Percentiles rank a stretch among this genome's conserved stretches.
Evolutionary conservation across 2,113 vertebrate species (phyloP).

Genomic region (Nyctereutes procyonoides): DNA sequence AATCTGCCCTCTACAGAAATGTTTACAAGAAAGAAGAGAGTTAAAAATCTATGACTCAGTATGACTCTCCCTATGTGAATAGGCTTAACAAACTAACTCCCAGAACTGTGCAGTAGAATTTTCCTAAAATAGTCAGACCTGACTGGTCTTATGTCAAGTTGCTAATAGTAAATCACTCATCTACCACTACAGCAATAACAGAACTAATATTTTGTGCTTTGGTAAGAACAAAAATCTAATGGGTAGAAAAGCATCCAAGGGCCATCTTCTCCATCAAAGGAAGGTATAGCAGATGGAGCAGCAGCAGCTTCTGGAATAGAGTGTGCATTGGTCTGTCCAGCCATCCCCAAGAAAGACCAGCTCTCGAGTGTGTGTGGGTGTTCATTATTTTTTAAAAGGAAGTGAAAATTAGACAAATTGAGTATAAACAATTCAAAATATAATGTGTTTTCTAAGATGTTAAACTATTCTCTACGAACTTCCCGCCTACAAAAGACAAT

Average conservation of each 20-base stretch:
- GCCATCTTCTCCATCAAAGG: not conserved
- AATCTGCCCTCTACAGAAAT: not conserved
- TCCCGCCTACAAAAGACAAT: not conserved
- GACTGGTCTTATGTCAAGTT: not conserved
- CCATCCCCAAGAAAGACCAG: not conserved
- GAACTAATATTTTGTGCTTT: slow-evolving; percentile 32
- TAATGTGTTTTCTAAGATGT: not conserved
- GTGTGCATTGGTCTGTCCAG: not conserved
- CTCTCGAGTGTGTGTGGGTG: no score
- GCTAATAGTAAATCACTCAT: not conserved
- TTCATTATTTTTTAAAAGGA: not conserved
- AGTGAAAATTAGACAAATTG: not conserved
- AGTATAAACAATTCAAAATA: not conserved
- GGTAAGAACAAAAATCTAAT: not conserved
- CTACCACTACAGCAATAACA: not conserved
- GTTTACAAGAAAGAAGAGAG: slow-evolving; percentile 12
- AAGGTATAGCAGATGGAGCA: not conserved
- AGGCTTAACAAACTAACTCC: not conserved
- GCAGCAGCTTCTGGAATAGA: not conserved
- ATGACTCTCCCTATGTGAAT: not conserved
- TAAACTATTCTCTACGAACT: not conserved
- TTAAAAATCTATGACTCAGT: slow-evolving; percentile 4
- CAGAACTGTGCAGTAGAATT: not conserved
- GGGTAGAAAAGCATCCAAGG: not conserved
- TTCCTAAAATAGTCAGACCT: slow-evolving; percentile 39